These are phyloP conservation scores for Rattus rattus DNA, from an alignment of 2,113 vertebrate genomes.

Conservation along the genomic window DNA sequence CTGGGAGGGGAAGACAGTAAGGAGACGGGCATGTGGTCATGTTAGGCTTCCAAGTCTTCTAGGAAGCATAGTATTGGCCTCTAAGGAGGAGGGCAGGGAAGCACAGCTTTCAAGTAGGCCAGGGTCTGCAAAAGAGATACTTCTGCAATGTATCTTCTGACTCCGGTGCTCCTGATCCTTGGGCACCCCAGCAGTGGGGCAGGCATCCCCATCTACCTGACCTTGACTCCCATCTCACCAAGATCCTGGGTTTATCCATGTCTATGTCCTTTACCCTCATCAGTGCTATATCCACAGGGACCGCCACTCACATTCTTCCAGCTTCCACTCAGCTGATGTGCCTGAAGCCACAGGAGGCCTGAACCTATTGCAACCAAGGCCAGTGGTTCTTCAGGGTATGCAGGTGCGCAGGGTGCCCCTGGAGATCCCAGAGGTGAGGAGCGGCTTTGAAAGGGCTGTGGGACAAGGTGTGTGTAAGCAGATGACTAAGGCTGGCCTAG, in stretches of 20 bases:
- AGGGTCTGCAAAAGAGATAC: conserved; percentile 47
- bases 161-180: rapidly evolving
- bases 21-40: background rate
- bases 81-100: background rate
- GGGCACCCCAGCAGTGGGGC: background rate
- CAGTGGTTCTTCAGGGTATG: conserved; percentile 94
- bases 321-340: conserved; percentile 93
- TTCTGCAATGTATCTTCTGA: conserved; percentile 39
- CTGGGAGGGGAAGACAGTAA: background rate
- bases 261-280: background rate
- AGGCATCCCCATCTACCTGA: background rate
- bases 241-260: rapidly evolving
- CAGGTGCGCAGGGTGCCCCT: conserved; percentile 93
- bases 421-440: conserved; percentile 92
- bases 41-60: conserved; percentile 70
- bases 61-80: conserved; percentile 40
- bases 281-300: conserved; percentile 81
- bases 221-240: background rate
- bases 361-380: conserved; percentile 91
- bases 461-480: background rate
- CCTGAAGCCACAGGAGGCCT: conserved; percentile 89
- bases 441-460: background rate
- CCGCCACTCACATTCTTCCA: conserved; percentile 94
- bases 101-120: background rate
- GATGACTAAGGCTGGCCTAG: background rate